Base-by-base conservation (phyloP, 1,140 invertebrate species). In the Drosophila lini region DNA sequence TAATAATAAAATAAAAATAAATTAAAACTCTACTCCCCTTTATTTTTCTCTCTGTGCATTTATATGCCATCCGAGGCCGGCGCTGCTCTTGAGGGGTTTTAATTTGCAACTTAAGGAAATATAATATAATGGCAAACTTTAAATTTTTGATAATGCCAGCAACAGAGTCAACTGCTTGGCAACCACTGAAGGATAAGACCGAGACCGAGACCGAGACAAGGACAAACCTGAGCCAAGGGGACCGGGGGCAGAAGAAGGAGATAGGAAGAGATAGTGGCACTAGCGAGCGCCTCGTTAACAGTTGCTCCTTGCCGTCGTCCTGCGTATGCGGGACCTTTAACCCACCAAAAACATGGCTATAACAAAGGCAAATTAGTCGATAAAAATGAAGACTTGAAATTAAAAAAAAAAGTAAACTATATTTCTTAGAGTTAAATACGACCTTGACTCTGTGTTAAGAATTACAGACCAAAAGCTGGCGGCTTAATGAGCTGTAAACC, bases 91-190 rank as follows among this genome's bases (percentile, higher is more conserved):
- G 74, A 58, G 79, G 76, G 76, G 42, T 69, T 83, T 84, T 86
- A 68, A 86, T 88, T 88, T 80, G 83, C 76, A 86, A 86, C 79
- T 82, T 74, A 77, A 82, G 76, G 71, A 81, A 81, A 78, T 86
- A 69, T 59, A 75, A 84, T 78, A 84, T 78, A 80, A 85, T 78
- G 81, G 70, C 59, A 73, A 88, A 86, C 67, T 82, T 86, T 80
- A 88, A 86, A 81, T 82, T 88, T 88, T 88, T 88, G 83, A 86
- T 86, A 88, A 82, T 82, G 79, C 79, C 74, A 71, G 55, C 58
- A 60, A 41, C 81, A 78, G 78, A 71, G 42, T 71, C 67, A 71
- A 71, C 52, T 71, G 52, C 52, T 28, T 67, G 65, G 67, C 68
- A 71, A 48, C 64, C 68, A 48, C 42, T 8, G 19, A 63, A 63